Conservation (phyloP, 2,113 vertebrate species). For the Grallaria varia region DNA sequence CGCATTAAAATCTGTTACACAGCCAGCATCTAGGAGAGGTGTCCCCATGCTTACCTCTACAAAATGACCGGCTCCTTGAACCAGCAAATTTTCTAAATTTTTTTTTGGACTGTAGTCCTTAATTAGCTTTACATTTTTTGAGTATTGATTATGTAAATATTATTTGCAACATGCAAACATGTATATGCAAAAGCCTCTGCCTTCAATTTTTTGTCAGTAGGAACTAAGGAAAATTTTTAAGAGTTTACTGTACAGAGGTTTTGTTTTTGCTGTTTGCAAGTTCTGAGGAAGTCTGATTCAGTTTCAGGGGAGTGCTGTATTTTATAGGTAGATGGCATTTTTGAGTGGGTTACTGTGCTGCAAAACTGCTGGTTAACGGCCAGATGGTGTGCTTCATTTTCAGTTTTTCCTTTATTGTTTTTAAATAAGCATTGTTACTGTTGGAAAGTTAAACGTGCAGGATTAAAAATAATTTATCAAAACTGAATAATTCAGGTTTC, state of each 20-base stretch:
- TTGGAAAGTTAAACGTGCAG: not conserved
- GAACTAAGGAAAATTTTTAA: not conserved
- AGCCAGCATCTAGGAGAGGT: fast-evolving
- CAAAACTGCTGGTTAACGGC: not conserved
- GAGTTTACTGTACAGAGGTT: not conserved
- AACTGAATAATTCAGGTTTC: no score
- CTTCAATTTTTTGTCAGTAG: not conserved
- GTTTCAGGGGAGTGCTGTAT: not conserved
- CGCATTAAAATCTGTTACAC: not conserved
- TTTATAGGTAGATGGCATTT: not conserved
- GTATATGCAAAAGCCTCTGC: not conserved
- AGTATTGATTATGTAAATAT: not conserved
- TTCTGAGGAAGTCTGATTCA: not conserved
- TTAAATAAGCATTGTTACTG: not conserved
- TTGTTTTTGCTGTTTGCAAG: not conserved
- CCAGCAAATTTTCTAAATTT: no score
- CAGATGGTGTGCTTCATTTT: not conserved
- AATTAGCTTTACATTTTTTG: not conserved
- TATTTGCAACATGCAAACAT: not conserved
- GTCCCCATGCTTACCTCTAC: not conserved
- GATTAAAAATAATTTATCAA: not conserved
- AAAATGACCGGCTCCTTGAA: not conserved
- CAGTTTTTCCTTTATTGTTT: not conserved
- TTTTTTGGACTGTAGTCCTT: not conserved
- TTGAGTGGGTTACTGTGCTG: not conserved